These are phyloP conservation scores for Climacteris rufus DNA, from an alignment of 2,113 vertebrate genomes.

Conservation along the genomic window DNA sequence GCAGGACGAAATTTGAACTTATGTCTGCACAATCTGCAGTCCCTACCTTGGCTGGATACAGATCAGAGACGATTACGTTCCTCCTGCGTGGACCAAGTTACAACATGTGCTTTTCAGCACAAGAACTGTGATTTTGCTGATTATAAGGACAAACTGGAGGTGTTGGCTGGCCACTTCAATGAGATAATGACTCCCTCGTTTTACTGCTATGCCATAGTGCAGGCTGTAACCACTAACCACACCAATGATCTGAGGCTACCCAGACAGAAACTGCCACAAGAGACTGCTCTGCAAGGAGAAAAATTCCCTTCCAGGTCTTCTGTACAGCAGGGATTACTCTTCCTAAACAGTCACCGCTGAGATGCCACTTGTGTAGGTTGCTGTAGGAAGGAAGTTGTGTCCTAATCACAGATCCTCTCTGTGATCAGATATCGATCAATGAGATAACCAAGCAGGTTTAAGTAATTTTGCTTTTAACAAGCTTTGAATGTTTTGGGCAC, in stretches of 20 bases:
- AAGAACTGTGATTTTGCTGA: not conserved
- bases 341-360: not conserved
- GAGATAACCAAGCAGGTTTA: not conserved
- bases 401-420: not conserved
- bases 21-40: not conserved
- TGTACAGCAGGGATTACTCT: not conserved
- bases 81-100: not conserved
- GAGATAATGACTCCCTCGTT: not conserved
- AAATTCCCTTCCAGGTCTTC: not conserved
- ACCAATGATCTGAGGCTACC: not conserved
- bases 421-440: not conserved
- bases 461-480: not conserved
- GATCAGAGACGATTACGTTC: not conserved
- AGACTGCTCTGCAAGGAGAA: not conserved
- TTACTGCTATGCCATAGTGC: not conserved
- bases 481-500: not conserved
- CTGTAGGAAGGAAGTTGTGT: not conserved
- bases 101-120: not conserved
- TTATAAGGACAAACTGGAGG: not conserved
- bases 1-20: not conserved
- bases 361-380: not conserved
- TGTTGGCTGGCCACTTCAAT: not conserved
- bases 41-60: not conserved
- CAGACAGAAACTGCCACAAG: not conserved
- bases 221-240: not conserved